Base-by-base conservation (phyloP, 92 coral and sea anemone species). In the Palythoa grandis region DNA sequence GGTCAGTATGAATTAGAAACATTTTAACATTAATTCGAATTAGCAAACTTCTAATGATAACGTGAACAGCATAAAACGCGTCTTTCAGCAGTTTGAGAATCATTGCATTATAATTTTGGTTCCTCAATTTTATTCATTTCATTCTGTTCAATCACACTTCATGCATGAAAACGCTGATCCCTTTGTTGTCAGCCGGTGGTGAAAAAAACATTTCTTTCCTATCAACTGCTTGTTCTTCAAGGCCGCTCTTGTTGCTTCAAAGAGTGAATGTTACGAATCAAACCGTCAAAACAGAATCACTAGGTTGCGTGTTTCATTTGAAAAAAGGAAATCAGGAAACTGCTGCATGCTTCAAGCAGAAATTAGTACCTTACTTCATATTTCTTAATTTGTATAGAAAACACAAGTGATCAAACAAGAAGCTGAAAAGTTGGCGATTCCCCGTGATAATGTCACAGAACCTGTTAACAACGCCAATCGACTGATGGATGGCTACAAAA, bases 371-470 rank as follows among this genome's bases (percentile, higher is more conserved):
- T 63, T 63, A 63, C 69, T 63, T 63, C 19, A 9, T n/a, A 6
- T 63, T 20, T 61, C 23, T 78, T 78, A 37, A 78, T 58, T 63
- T 52, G 40, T 50, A 68, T 78, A 88, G 91, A 82, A 69, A 66
- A 88, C 79, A 17, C 72, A 24, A 88, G 70, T 54, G 23, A 77
- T 88, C 88, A 84, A 83, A 69, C 61, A 53, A 50, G 76, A 70
- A 20, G 84, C 85, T 10, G 66, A 53, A 86, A 54, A 69, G 67
- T 68, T 88, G 52, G 29, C 16, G 9, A 50, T 88, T 35, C 91
- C 91, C 16, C 84, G 37, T 50, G 91, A 76, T 37, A 94, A 90
- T 52, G 95, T 94, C 14, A 94, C 95, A 5, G 92, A 35, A 24
- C 97, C 93, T 2, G 95, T 63, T 63, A 63, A 9, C 9, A 63